Conservation (phyloP, 2,888 invertebrate genomes). For the Aleiodes alternator region DNA sequence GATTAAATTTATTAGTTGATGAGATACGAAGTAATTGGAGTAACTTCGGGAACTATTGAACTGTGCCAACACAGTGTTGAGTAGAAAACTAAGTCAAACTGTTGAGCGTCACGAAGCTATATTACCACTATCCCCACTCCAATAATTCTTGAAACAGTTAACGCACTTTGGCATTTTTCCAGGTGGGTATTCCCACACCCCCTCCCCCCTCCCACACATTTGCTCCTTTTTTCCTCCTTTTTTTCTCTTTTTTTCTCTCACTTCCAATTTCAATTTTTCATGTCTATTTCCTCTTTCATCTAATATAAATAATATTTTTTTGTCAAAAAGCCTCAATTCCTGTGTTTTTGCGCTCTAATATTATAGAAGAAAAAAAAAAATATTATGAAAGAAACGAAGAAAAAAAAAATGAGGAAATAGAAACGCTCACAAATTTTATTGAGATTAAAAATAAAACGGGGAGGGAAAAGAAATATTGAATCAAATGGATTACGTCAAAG, state of each 20-base stretch:
- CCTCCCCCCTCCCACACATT: neutral
- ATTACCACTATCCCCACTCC: conserved; percentile 75
- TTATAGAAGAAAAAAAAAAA: too few species aligned
- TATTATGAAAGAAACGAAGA: neutral
- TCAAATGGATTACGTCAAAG: neutral
- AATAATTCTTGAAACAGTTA: conserved; percentile 43
- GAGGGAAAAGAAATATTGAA: neutral
- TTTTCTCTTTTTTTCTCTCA: too few species aligned
- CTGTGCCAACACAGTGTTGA: conserved; percentile 64
- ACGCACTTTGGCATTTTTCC: conserved; percentile 67
- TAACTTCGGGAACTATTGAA: conserved; percentile 61
- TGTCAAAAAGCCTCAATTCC: neutral
- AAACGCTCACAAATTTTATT: neutral
- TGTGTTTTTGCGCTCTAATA: neutral
- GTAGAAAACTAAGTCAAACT: conserved; percentile 70
- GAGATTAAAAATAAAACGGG: neutral
- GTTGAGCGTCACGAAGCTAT: conserved; percentile 77
- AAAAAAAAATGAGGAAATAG: too few species aligned
- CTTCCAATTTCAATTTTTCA: conserved; percentile 19
- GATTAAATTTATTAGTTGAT: conserved; percentile 37
- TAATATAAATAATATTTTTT: neutral
- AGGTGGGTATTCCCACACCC: conserved; percentile 68
- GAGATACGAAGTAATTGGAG: conserved; percentile 30
- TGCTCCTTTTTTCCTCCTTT: neutral
- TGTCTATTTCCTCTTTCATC: conserved; percentile 6